These are phyloP conservation scores for Drosophila longiperda DNA, from an alignment of 2,888 invertebrate genomes.

Conservation along the genomic window DNA sequence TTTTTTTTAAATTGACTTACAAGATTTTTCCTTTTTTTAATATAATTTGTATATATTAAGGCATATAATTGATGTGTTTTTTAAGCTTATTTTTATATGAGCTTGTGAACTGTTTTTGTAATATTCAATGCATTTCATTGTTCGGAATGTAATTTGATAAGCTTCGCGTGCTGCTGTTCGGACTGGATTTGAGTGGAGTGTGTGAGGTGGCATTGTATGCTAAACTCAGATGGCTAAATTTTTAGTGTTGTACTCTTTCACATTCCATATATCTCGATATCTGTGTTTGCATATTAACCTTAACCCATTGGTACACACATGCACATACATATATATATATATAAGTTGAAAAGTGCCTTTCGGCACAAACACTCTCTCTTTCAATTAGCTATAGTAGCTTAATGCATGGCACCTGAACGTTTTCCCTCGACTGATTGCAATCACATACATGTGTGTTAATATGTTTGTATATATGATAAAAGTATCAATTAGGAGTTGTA, in stretches of 20 bases:
- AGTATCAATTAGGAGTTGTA: slow-evolving; percentile 64
- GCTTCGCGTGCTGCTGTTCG: slow-evolving; percentile 20
- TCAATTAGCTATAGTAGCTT: slow-evolving; percentile 49
- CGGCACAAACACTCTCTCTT: slow-evolving; percentile 41
- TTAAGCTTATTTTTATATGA: background rate
- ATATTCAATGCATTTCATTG: slow-evolving; percentile 14
- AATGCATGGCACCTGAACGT: slow-evolving; percentile 39
- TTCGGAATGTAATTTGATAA: slow-evolving; percentile 21
- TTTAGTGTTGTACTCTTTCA: slow-evolving; percentile 4
- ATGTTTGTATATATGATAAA: slow-evolving; percentile 44
- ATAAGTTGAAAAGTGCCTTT: slow-evolving; percentile 11
- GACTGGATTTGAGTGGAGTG: background rate
- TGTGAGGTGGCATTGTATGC: slow-evolving; percentile 43
- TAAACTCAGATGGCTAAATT: slow-evolving; percentile 36
- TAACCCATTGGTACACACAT: slow-evolving; percentile 70
- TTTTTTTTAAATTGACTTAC: background rate
- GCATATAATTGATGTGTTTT: slow-evolving; percentile 13
- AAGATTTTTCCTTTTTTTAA: background rate
- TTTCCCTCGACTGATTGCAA: slow-evolving; percentile 45
- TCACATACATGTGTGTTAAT: slow-evolving; percentile 26
- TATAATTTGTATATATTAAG: slow-evolving; percentile 1
- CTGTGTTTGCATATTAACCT: slow-evolving; percentile 66
- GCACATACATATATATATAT: background rate
- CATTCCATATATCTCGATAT: slow-evolving; percentile 1
- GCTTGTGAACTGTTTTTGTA: slow-evolving; percentile 9